Evolutionary conservation across 92 coral and sea anemone genomes (phyloP), one percentile per base, ranked within the genome.

Genomic region (Desmophyllum pertusum): DNA sequence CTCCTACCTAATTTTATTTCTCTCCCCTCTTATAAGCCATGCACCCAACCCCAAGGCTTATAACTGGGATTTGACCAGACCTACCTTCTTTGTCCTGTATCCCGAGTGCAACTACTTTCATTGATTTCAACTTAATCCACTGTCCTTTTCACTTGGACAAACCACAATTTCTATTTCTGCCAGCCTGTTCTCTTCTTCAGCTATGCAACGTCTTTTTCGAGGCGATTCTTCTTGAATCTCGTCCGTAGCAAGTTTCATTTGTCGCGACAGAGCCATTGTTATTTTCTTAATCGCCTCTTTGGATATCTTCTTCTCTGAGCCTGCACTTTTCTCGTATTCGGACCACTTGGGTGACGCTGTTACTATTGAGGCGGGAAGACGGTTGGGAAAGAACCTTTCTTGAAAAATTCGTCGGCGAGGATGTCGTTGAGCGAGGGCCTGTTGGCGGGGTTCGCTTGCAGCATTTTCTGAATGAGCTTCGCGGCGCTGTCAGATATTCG

Each of bases 341-440:
- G 98, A 91, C 89, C 94, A 94, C 40, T 81, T 94, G 0, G 99
- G 99, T 5, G 99, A 89, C 4, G 90, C 90, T 38, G 89, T 86
- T 23, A 96, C 85, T 37, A 89, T 83, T 38, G 99, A 88, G 31
- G 88, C 77, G 17, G 99, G 99, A 61, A 97, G 91, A 25, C 93
- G 52, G 76, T 90, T 94, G 25, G 99, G 98, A 63, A 91, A 77
- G 70, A 97, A 92, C 98, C 98, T 75, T 87, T 92, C 66, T 84
- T 88, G 85, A 97, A 97, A 78, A 97, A 97, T 25, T 94, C 99
- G 64, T 97, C 99, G 25, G 91, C 89, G n/a, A 92, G 91, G 21
- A 97, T 76, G 6, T 93, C 84, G 15, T 89, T 86, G 27, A 97
- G 92, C 14, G 88, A 83, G 0, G 99, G 99, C 48, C 99, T 94